These are phyloP conservation scores for Acanthurus leucopareius DNA, from an alignment of 2,797 vertebrate genomes.

Conservation along the genomic window DNA sequence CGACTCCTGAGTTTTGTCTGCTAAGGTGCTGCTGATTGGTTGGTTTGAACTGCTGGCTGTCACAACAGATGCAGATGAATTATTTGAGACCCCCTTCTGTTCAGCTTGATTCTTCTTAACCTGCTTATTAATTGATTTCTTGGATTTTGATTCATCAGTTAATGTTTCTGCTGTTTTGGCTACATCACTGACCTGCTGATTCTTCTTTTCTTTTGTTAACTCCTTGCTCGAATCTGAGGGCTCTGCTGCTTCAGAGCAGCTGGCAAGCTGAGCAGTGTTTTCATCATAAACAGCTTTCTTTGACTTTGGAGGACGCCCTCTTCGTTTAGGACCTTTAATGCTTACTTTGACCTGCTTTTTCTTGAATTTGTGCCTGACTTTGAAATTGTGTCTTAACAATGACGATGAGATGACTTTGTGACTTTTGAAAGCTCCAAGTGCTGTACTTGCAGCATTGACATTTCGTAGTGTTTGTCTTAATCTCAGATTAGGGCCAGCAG, in stretches of 20 bases:
- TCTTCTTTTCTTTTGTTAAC: slow-evolving; percentile 14
- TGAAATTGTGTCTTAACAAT: slow-evolving; percentile 34
- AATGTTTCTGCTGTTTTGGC: not conserved
- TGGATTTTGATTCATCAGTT: not conserved
- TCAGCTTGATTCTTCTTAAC: slow-evolving; percentile 1
- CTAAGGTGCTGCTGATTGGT: not conserved
- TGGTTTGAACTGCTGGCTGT: slow-evolving; percentile 9
- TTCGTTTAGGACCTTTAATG: slow-evolving; percentile 31
- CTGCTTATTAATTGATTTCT: not conserved
- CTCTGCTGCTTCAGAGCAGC: slow-evolving; percentile 2
- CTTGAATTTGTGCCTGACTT: slow-evolving; percentile 44
- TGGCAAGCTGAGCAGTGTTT: slow-evolving; percentile 13
- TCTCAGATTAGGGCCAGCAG: slow-evolving; percentile 35
- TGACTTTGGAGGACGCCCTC: slow-evolving; percentile 50
- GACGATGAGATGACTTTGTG: slow-evolving; percentile 37
- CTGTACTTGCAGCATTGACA: slow-evolving; percentile 10
- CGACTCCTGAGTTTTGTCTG: slow-evolving; percentile 4
- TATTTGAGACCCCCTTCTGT: not conserved
- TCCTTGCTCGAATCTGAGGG: not conserved
- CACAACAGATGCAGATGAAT: not conserved
- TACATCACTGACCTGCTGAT: not conserved
- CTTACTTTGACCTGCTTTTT: slow-evolving; percentile 40
- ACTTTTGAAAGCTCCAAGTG: slow-evolving; percentile 2
- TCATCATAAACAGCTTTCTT: slow-evolving; percentile 36
- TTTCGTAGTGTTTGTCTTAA: slow-evolving; percentile 55